These are phyloP conservation scores for Epinephelus cyanopodus DNA, from an alignment of 2,113 vertebrate genomes.

Conservation along the genomic window DNA sequence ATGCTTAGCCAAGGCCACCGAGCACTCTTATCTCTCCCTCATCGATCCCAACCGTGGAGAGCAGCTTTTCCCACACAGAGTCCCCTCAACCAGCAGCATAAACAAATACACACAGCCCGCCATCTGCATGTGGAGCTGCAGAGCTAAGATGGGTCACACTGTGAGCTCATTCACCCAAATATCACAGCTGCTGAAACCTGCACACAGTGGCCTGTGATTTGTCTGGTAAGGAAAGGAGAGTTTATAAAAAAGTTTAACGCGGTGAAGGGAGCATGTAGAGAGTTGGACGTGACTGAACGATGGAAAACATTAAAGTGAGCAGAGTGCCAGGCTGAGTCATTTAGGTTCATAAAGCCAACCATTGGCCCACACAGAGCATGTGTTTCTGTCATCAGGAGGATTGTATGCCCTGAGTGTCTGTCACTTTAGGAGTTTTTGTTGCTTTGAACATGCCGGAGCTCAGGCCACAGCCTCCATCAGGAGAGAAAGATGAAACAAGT, in stretches of 20 bases:
- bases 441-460: conserved; percentile 66
- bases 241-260: background rate
- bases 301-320: conserved; percentile 50
- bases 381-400: conserved; percentile 81
- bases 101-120: conserved; percentile 77
- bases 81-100: conserved; percentile 63
- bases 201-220: background rate
- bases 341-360: conserved; percentile 52
- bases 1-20: conserved; percentile 78
- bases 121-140: conserved; percentile 65
- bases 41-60: conserved; percentile 76
- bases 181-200: conserved; percentile 24
- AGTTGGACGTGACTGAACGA: conserved; percentile 28
- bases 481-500: conserved; percentile 60
- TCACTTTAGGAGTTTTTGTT: conserved; percentile 53
- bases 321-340: conserved; percentile 67
- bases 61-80: conserved; percentile 79
- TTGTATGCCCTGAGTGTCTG: conserved; percentile 63
- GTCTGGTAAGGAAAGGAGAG: background rate
- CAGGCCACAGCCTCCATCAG: conserved; percentile 34
- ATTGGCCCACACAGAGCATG: conserved; percentile 71
- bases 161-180: conserved; percentile 38
- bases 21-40: conserved; percentile 79
- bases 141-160: conserved; percentile 40
- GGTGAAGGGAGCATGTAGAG: background rate